Conservation (phyloP, 2,113 vertebrate species). For the Dipodomys ordii region DNA sequence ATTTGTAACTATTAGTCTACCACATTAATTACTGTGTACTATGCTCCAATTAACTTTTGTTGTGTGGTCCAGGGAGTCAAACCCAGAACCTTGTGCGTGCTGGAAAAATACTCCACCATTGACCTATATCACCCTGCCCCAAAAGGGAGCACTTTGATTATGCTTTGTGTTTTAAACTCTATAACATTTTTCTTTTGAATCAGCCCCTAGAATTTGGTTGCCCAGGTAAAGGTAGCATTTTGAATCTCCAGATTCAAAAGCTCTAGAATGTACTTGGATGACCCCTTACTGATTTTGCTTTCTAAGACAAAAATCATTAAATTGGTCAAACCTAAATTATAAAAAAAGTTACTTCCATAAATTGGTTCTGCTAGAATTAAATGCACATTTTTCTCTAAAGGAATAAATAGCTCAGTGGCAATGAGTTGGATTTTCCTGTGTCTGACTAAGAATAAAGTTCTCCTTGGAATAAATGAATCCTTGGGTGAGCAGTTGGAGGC, state of each 20-base stretch:
- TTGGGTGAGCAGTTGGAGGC: slow-evolving; percentile 69
- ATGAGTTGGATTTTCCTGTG: slow-evolving; percentile 56
- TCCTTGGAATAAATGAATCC: slow-evolving; percentile 73
- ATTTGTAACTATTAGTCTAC: not conserved
- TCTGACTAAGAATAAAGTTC: slow-evolving; percentile 67
- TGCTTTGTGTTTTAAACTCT: not conserved
- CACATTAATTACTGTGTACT: not conserved
- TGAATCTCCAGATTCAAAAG: slow-evolving; percentile 10
- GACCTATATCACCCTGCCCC: not conserved
- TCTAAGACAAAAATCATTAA: slow-evolving; percentile 28
- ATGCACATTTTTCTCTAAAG: slow-evolving; percentile 42
- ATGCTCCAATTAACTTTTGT: not conserved
- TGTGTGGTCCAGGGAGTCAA: not conserved
- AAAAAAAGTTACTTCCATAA: slow-evolving; percentile 45
- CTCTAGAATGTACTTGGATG: not conserved
- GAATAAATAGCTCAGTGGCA: slow-evolving; percentile 53
- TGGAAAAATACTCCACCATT: not conserved
- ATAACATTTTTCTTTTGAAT: slow-evolving; percentile 14
- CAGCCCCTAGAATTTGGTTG: not conserved
- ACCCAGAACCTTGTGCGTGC: too few species aligned
- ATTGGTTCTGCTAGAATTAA: slow-evolving; percentile 34
- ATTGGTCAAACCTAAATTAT: not conserved
- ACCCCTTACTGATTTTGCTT: slow-evolving; percentile 10
- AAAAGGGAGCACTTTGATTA: not conserved
- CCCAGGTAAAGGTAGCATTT: not conserved